These are phyloP conservation scores for Esox niger DNA, from an alignment of 2,113 vertebrate genomes.

Conservation along the genomic window DNA sequence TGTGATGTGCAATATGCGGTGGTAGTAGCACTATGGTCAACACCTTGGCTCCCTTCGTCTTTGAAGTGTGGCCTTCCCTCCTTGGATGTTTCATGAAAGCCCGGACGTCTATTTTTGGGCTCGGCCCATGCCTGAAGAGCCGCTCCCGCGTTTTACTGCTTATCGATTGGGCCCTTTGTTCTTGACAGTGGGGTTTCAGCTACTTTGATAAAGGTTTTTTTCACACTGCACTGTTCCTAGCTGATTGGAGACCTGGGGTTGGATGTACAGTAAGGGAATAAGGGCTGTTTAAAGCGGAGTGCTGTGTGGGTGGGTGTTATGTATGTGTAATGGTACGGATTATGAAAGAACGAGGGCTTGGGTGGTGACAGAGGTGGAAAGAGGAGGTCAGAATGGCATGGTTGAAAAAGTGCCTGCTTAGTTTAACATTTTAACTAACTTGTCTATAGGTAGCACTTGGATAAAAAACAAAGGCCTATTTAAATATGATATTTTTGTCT, in stretches of 20 bases:
- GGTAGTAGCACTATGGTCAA: constrained; percentile 57
- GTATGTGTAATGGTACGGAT: constrained; percentile 67
- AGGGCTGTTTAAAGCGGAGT: constrained; percentile 59
- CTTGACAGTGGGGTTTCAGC: constrained; percentile 65
- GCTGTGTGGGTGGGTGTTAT: constrained; percentile 62
- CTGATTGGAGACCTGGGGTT: constrained; percentile 70
- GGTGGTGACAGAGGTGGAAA: background rate
- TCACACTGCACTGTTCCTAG: constrained; percentile 41
- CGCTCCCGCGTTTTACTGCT: constrained; percentile 61
- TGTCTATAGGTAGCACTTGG: background rate
- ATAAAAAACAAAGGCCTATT: too few species aligned
- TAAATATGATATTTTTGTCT: too few species aligned
- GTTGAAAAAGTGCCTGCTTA: background rate
- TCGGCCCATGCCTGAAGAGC: constrained; percentile 67
- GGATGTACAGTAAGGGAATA: constrained; percentile 62
- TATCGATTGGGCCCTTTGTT: constrained; percentile 74
- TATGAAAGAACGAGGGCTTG: constrained; percentile 61
- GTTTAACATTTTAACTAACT: too few species aligned
- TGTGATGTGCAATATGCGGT: constrained; percentile 62
- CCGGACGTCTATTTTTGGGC: constrained; percentile 74
- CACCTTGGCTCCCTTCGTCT: constrained; percentile 65
- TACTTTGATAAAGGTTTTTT: constrained; percentile 65
- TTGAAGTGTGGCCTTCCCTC: constrained; percentile 67
- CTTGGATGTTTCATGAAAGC: constrained; percentile 70
- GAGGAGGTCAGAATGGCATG: background rate